phyloP scores from a whole-genome alignment of 2,888 invertebrate genomes.

The Drosophila infuscata region DNA sequence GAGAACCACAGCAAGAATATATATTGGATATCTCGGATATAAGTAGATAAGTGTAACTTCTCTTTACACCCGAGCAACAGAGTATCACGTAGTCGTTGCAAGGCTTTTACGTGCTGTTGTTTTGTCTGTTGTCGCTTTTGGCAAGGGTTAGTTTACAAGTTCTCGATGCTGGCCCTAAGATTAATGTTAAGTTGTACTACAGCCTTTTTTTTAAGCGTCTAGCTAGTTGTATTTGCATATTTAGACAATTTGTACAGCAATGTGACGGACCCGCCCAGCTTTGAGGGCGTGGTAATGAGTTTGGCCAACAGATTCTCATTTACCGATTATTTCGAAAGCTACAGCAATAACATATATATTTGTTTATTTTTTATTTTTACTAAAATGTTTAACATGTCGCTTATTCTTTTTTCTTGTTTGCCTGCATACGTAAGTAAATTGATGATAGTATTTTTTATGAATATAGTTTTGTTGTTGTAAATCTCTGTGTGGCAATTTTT shows the following conservation, averaged over 20 bases:
- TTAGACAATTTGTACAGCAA: conserved; percentile 22
- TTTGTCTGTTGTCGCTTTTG: conserved; percentile 24
- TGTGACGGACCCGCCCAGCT: conserved; percentile 21
- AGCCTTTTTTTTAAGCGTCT: conserved; percentile 9
- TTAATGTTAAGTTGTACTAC: conserved; percentile 36
- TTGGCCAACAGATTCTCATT: conserved; percentile 46
- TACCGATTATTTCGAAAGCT: conserved; percentile 60
- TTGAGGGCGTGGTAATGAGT: conserved; percentile 66
- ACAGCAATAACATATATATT: conserved; percentile 26
- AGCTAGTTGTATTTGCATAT: conserved; percentile 37
- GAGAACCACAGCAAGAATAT: too few species aligned
- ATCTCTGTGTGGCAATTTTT: conserved; percentile 26
- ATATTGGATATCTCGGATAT: too few species aligned
- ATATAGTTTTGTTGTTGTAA: conserved; percentile 6
- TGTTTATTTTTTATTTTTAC: neutral
- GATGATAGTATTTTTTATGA: conserved; percentile 7
- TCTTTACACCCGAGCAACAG: neutral
- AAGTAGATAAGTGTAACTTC: too few species aligned
- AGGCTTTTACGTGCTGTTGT: neutral
- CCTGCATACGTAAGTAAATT: conserved; percentile 59
- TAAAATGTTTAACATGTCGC: conserved; percentile 35
- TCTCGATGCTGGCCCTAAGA: conserved; percentile 42
- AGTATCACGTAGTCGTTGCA: conserved; percentile 36
- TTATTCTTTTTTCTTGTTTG: conserved; percentile 41
- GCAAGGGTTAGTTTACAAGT: conserved; percentile 41